A percentile compares a stretch with the other conserved stretches of the same genome.
Conservation (phyloP, 1,140 invertebrate species). For the Homarus americanus region DNA sequence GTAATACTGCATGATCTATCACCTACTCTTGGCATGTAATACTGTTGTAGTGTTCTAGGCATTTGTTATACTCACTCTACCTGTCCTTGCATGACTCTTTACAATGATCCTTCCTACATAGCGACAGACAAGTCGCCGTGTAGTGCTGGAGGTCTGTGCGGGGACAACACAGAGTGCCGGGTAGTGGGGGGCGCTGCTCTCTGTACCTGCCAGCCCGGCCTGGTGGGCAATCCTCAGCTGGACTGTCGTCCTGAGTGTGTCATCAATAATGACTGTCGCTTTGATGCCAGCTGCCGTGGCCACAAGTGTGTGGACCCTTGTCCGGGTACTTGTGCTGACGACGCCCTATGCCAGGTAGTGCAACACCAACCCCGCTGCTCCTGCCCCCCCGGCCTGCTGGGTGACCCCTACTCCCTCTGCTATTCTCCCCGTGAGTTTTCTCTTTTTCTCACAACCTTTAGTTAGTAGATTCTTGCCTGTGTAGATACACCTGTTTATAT, state of each 20-base stretch:
- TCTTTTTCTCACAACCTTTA: conserved; percentile 24
- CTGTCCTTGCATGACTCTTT: neutral
- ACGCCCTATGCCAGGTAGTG: conserved; percentile 71
- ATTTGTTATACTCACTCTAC: neutral
- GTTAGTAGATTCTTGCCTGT: no score
- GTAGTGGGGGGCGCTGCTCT: conserved; percentile 64
- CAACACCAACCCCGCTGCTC: conserved; percentile 75
- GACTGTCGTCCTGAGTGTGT: conserved; percentile 81
- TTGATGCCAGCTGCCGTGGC: conserved; percentile 76
- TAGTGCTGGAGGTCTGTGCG: conserved; percentile 80
- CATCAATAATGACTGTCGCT: conserved; percentile 77
- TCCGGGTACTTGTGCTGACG: conserved; percentile 73
- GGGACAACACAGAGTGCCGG: conserved; percentile 64
- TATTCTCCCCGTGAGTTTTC: conserved; percentile 75
- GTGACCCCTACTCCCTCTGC: conserved; percentile 83
- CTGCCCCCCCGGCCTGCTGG: conserved; percentile 80
- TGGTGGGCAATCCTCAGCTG: conserved; percentile 75
- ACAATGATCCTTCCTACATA: conserved; percentile 11
- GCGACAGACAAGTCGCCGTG: conserved; percentile 78
- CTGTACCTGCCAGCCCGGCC: conserved; percentile 76
- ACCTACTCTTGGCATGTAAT: neutral
- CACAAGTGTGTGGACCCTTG: conserved; percentile 77
- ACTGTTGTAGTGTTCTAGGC: neutral
- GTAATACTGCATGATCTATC: neutral
- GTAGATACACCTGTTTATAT: neutral